Percentiles rank a stretch among this genome's conserved stretches.
These are phyloP conservation scores for Balaenoptera acutorostrata DNA, from an alignment of 2,113 vertebrate species.

Conservation along the genomic window DNA sequence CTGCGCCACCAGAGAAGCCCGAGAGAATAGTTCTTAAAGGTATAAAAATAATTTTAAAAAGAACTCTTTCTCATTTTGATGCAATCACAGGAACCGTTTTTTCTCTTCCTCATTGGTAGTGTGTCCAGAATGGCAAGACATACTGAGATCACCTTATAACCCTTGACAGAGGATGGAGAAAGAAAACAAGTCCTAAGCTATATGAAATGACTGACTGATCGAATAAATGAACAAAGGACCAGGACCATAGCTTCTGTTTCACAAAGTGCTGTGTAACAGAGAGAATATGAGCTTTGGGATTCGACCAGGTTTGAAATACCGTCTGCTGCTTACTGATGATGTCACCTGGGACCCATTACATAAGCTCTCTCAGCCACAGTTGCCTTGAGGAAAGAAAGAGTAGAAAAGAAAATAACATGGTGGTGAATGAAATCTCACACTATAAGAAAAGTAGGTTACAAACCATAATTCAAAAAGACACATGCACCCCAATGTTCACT, in stretches of 20 bases:
- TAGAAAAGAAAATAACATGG: not conserved
- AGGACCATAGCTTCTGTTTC: not conserved
- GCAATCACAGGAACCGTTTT: not conserved
- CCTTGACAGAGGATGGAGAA: not conserved
- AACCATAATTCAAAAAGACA: too few relatives aligned
- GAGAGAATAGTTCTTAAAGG: not conserved
- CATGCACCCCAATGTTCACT: too few relatives aligned
- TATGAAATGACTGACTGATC: not conserved
- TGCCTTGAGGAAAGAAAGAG: not conserved
- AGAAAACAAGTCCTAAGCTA: not conserved
- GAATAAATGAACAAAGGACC: not conserved
- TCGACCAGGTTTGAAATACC: not conserved
- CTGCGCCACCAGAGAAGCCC: too few relatives aligned
- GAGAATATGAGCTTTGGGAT: not conserved
- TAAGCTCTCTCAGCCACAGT: not conserved
- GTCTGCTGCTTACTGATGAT: not conserved
- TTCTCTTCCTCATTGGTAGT: not conserved
- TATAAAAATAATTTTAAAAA: not conserved
- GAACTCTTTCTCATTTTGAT: not conserved
- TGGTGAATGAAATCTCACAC: not conserved
- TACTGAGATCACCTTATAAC: not conserved
- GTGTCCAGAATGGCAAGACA: not conserved
- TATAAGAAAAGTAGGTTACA: not conserved
- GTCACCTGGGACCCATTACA: too few relatives aligned
- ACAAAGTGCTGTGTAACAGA: not conserved